phyloP scores from a whole-genome alignment of 2,113 vertebrate species.

The Oryzias woworae region DNA sequence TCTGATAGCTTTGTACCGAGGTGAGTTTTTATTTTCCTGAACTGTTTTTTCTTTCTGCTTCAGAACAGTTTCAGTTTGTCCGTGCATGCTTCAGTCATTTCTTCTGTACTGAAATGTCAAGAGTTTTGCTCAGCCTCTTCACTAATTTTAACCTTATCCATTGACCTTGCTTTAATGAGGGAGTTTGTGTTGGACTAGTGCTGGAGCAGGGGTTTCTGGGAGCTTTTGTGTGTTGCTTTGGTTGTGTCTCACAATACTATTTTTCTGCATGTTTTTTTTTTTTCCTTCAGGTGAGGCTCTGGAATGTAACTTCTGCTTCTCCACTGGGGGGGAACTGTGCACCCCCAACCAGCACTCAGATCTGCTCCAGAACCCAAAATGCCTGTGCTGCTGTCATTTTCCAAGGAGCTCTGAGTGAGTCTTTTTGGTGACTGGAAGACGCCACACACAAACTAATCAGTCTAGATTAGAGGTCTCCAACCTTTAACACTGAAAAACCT shows the following conservation, averaged over 20 bases:
- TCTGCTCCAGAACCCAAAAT: not conserved
- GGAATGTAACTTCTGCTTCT: conserved; percentile 39
- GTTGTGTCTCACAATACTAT: not conserved
- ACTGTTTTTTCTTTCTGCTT: too few relatives aligned
- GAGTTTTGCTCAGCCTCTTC: too few relatives aligned
- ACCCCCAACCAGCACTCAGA: conserved; percentile 25
- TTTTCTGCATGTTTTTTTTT: not conserved
- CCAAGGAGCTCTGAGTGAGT: conserved; percentile 1
- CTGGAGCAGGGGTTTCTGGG: too few relatives aligned
- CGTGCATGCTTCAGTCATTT: too few relatives aligned
- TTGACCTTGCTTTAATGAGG: too few relatives aligned
- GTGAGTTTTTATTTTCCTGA: not conserved
- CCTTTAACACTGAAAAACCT: too few relatives aligned
- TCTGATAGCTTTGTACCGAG: conserved; percentile 20
- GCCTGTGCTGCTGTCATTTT: conserved; percentile 40
- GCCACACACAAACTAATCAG: not conserved
- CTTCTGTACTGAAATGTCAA: too few relatives aligned
- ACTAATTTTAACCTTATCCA: too few relatives aligned
- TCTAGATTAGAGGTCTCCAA: too few relatives aligned
- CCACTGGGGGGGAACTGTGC: conserved; percentile 2
- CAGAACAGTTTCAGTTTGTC: too few relatives aligned
- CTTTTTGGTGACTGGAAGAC: not conserved
- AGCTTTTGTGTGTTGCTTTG: too few relatives aligned
- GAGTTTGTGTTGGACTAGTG: too few relatives aligned
- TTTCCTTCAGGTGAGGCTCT: conserved; percentile 17